These are phyloP conservation scores for Ageneiosus marmoratus DNA, from an alignment of 2,113 vertebrate genomes.

Conservation along the genomic window DNA sequence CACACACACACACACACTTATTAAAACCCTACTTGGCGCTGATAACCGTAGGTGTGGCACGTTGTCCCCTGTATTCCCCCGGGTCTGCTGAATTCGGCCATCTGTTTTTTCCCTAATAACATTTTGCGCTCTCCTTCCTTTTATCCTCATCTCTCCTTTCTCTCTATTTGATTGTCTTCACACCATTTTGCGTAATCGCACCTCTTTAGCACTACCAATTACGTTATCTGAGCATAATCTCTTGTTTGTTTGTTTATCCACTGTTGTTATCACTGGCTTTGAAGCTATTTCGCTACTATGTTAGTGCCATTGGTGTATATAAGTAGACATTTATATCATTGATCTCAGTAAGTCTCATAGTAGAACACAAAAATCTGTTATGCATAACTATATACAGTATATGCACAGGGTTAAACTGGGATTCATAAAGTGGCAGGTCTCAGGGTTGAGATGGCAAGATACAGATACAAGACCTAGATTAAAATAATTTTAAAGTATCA, in stretches of 20 bases:
- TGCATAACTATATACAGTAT: too few relatives aligned
- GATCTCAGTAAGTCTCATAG: neutral
- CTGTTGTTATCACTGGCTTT: constrained; percentile 27
- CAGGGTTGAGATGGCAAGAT: too few relatives aligned
- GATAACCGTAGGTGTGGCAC: constrained; percentile 73
- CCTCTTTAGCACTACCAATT: constrained; percentile 51
- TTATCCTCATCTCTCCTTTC: constrained; percentile 50
- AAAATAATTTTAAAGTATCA: too few relatives aligned
- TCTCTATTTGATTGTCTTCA: constrained; percentile 42
- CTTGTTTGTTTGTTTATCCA: constrained; percentile 42
- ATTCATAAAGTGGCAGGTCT: too few relatives aligned
- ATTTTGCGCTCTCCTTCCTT: constrained; percentile 64
- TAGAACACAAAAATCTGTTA: neutral
- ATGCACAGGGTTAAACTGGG: neutral
- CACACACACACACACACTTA: constrained; percentile 15
- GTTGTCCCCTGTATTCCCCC: constrained; percentile 68
- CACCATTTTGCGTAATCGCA: constrained; percentile 50
- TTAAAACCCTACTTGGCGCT: constrained; percentile 55
- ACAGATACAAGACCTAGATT: too few relatives aligned
- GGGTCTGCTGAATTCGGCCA: constrained; percentile 70
- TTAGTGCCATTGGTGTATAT: neutral
- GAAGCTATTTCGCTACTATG: constrained; percentile 55
- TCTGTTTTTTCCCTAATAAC: constrained; percentile 77
- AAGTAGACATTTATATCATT: neutral
- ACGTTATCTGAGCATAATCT: constrained; percentile 38